Evolutionary conservation across 2,888 invertebrate genomes (phyloP), one percentile per base, ranked within the genome.

Genomic region (Sphaerophoria rueppellii): DNA sequence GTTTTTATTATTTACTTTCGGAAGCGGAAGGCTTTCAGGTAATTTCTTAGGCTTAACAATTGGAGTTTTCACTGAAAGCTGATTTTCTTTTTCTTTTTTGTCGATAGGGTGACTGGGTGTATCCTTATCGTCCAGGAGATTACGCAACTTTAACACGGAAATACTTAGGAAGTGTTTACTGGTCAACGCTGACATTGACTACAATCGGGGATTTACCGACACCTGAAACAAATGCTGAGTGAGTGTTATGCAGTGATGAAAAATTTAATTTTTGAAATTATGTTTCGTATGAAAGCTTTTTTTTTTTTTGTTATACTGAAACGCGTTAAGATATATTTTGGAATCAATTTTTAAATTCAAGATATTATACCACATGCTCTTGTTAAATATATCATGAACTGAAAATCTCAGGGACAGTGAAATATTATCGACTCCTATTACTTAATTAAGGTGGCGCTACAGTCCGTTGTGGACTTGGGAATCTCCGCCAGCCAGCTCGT

Each of bases 201-300:
- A 98, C 98, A 54, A 98, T 98, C 87, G 98, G 98, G 32, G 98
- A 98, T 91, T 94, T 98, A 87, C 98, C 98, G 1, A 98, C 98
- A 4, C 98, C 98, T 1, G 98, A 98, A 91, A 97, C 98, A 86
- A 98, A 98, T 92, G 97, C 96, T 91, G 97, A 98, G 98, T 98
- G 93, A 97, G 98, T 58, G 35, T 4, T 37, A 9, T 1, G n/a
- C 6, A 4, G 12, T 9, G 11, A 40, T 43, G 12, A 12, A 4
- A 9, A 43, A 9, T 43, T 9, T 7, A 40, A 9, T 40, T n/a
- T n/a, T n/a, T n/a, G n/a, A n/a, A n/a, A 37, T 37, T 37, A 37
- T 37, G 37, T 37, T n/a, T n/a, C n/a, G n/a, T n/a, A n/a, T n/a
- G n/a, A n/a, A n/a, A n/a, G n/a, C n/a, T n/a, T n/a, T n/a, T n/a